Percentiles rank a stretch among this genome's conserved stretches.
These are phyloP conservation scores for Hypocryptadius cinnamomeus DNA, from an alignment of 2,113 vertebrate species.

Conservation along the genomic window DNA sequence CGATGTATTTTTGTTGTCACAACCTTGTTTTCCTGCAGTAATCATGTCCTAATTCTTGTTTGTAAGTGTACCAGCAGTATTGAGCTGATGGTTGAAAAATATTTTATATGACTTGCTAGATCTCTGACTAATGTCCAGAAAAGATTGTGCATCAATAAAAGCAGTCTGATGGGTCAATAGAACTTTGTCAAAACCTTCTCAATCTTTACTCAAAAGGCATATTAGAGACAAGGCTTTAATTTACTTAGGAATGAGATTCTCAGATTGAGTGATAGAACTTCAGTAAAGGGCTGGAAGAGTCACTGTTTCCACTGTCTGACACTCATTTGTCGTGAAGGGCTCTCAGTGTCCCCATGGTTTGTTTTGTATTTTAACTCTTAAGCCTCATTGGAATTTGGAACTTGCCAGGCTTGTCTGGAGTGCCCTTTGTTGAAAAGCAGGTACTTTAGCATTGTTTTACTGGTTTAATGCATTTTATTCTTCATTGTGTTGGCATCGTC, in stretches of 20 bases:
- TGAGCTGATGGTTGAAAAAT: neutral
- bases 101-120: neutral
- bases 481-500: neutral
- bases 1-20: neutral
- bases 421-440: neutral
- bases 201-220: neutral
- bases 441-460: neutral
- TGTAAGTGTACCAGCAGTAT: neutral
- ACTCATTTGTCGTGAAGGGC: neutral
- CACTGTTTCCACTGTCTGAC: neutral
- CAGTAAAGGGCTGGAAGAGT: neutral
- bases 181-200: neutral
- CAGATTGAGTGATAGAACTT: neutral
- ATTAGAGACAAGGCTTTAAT: neutral
- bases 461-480: neutral
- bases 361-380: neutral
- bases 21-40: neutral
- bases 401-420: neutral
- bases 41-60: neutral
- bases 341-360: neutral
- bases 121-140: neutral
- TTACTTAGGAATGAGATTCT: neutral
- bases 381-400: neutral
- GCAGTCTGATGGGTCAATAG: neutral
- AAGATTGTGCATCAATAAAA: neutral